Conservation (phyloP, 1,140 invertebrate genomes). For the Dendroctonus valens region DNA sequence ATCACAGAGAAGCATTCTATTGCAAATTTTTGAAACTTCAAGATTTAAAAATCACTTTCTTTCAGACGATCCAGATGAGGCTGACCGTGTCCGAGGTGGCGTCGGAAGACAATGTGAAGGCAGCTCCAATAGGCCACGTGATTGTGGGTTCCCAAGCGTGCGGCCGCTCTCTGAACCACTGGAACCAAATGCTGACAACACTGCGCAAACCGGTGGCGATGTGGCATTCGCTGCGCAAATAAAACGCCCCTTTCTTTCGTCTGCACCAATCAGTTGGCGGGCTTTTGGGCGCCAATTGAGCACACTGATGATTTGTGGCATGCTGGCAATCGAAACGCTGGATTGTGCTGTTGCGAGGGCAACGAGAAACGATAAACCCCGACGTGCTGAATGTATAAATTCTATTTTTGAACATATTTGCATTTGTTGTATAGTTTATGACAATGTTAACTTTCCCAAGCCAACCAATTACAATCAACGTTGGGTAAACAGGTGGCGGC, state of each 20-base stretch:
- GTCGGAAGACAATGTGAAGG: conserved; percentile 48
- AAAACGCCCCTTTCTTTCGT: conserved; percentile 24
- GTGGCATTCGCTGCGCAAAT: conserved; percentile 79
- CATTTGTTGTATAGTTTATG: conserved; percentile 29
- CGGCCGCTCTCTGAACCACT: conserved; percentile 73
- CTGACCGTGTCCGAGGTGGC: conserved; percentile 58
- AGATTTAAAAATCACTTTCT: too few species aligned
- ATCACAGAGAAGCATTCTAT: too few species aligned
- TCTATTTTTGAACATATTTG: conserved; percentile 10
- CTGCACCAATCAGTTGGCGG: too few species aligned
- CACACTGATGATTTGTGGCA: not conserved
- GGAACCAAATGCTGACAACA: conserved; percentile 81
- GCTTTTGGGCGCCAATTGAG: too few species aligned
- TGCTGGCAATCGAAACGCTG: not conserved
- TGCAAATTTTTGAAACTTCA: too few species aligned
- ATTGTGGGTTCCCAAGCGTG: conserved; percentile 66
- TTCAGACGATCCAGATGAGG: conserved; percentile 68
- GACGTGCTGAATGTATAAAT: not conserved
- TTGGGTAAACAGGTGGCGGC: too few species aligned
- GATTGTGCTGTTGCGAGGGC: not conserved
- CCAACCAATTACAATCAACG: too few species aligned
- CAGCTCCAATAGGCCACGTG: conserved; percentile 68
- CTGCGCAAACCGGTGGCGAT: conserved; percentile 78
- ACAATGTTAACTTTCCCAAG: too few species aligned
- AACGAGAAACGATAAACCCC: not conserved